Base-by-base conservation (phyloP, 1,140 invertebrate genomes). In the Drosophila baimaii region DNA sequence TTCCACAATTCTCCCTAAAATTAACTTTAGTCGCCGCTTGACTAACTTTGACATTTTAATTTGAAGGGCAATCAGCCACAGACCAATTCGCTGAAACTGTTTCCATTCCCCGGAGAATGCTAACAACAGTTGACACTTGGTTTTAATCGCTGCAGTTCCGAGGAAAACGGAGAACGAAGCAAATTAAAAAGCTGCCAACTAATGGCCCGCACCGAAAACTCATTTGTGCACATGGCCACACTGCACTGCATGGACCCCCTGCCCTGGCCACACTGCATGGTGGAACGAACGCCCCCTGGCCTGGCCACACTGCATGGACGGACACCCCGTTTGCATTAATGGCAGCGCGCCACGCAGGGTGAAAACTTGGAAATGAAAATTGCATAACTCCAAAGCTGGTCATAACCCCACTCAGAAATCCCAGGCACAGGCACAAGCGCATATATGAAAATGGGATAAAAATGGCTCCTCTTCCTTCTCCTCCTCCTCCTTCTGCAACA, bases 331-430 rank as follows among this genome's bases (percentile, higher is more conserved):
- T 35, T 15, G 10, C 51, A 61, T 46, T 47, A 58, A 49, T 54
- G 52, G 65, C 41, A 47, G 49, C 43, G 49, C 43, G 63, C 35
- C 33, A 41, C 49, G 56, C 43, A 33, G 54, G 29, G 59, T 5
- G 80, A 71, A 79, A 80, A 84, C 81, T 83, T 79, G 57, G 47
- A 76, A 80, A 84, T 80, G 72, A 84, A 83, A 83, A 83, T 84
- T 84, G 81, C 81, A 83, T 77, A 83, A 72, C 81, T 84, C 56
- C 81, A 52, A 52, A 77, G 46, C 29, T 39, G 55, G 61, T 65
- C 70, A 65, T 39, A 77, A 59, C 54, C 51, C 29, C 70, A 41
- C 35, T 47, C 59, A 31, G 55, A 56, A 65, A 54, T 33, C 43
- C 44, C 59, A 44, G 37, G 15, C 29, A 33, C 29, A 10, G 17